phyloP scores from a whole-genome alignment of 1,140 invertebrate genomes.

The Drosophila ficusphila region DNA sequence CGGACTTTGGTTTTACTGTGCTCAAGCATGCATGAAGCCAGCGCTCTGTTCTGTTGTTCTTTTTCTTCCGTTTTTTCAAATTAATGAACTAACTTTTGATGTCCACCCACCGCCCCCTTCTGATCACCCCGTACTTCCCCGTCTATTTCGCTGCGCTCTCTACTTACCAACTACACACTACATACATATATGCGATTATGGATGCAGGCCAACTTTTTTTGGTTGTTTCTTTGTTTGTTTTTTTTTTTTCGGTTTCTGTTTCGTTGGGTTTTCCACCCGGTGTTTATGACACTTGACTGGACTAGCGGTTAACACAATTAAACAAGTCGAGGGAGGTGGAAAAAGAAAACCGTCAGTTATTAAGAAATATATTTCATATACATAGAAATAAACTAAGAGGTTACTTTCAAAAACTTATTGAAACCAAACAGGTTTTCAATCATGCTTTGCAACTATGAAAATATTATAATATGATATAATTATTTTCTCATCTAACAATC shows the following conservation, averaged over 20 bases:
- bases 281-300: conserved; percentile 29
- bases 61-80: conserved; percentile 27
- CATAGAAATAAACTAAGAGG: no score
- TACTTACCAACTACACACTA: no score
- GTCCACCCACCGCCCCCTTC: conserved; percentile 8
- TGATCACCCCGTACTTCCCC: no score
- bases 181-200: conserved; percentile 26
- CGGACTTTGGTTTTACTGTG: conserved; percentile 27
- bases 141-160: conserved; percentile 5
- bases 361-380: neutral
- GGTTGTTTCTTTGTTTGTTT: conserved; percentile 17
- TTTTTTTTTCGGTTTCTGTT: conserved; percentile 30
- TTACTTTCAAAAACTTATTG: no score
- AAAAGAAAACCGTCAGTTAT: neutral
- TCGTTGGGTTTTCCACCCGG: conserved; percentile 15
- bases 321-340: neutral
- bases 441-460: no score
- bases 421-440: no score
- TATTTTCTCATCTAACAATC: no score
- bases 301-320: conserved; percentile 38
- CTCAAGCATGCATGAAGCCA: conserved; percentile 73
- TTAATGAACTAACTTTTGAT: conserved; percentile 72
- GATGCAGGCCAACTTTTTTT: conserved; percentile 17
- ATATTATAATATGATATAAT: no score
- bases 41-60: conserved; percentile 27